A percentile compares a stretch with the other conserved stretches of the same genome.
Evolutionary conservation across 2,888 invertebrate species (phyloP).

Genomic region (Amiota communis): DNA sequence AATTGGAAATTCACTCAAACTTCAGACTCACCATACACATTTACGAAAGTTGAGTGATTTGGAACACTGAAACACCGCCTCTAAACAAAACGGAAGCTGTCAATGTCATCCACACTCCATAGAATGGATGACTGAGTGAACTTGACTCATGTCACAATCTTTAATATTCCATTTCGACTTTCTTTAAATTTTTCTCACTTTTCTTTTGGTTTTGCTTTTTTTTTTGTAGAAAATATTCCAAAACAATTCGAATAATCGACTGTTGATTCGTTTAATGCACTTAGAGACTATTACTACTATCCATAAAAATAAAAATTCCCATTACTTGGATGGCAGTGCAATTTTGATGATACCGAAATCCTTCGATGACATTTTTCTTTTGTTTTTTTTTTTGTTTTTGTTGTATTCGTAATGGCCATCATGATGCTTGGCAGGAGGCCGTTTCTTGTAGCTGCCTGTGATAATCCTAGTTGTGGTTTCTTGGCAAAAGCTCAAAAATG

Average conservation of each 20-base stretch:
- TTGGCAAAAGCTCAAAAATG: slow-evolving; percentile 30
- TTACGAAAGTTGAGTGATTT: slow-evolving; percentile 1
- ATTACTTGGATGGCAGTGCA: slow-evolving; percentile 46
- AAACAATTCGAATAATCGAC: slow-evolving; percentile 50
- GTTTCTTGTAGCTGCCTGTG: background rate
- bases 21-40: slow-evolving; percentile 35
- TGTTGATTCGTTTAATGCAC: slow-evolving; percentile 64
- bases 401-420: slow-evolving; percentile 44
- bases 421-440: slow-evolving; percentile 34
- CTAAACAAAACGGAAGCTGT: background rate
- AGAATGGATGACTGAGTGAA: background rate
- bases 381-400: no score
- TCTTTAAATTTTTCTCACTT: background rate
- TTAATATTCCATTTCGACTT: background rate
- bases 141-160: background rate
- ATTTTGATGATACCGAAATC: background rate
- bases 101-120: slow-evolving; percentile 6
- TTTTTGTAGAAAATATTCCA: background rate
- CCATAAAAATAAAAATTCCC: slow-evolving; percentile 67
- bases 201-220: background rate
- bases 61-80: background rate
- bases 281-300: slow-evolving; percentile 63
- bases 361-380: slow-evolving; percentile 45
- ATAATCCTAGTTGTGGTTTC: slow-evolving; percentile 6
- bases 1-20: slow-evolving; percentile 52